Conservation (phyloP, 2,797 vertebrate species). For the Pyrocephalus nanus region DNA sequence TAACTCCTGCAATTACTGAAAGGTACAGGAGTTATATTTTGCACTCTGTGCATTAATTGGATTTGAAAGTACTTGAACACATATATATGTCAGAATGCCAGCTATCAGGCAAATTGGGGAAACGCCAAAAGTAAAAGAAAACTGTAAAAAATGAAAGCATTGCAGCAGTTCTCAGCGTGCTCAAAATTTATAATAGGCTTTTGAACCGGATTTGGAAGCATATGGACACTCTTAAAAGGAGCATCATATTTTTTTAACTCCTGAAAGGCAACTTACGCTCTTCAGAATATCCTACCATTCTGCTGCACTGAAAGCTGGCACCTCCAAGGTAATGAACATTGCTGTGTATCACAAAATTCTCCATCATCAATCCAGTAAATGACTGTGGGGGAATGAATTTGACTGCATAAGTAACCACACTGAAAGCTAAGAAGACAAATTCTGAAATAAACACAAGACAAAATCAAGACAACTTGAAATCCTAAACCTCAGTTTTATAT, state of each 20-base stretch:
- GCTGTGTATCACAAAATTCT: background rate
- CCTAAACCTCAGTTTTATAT: background rate
- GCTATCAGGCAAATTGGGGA: background rate
- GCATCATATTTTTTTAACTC: background rate
- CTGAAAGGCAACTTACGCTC: background rate
- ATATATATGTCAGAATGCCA: background rate
- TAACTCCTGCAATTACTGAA: background rate
- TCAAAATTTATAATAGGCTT: background rate
- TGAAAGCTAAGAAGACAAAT: background rate
- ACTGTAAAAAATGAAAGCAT: background rate
- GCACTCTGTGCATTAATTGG: conserved; percentile 18
- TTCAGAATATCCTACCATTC: background rate
- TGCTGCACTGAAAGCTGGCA: background rate
- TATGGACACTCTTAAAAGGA: background rate
- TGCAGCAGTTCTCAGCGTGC: background rate
- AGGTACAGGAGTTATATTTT: background rate
- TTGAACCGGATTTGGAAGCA: background rate
- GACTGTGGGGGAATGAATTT: background rate
- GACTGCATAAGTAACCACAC: background rate
- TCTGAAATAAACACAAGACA: background rate
- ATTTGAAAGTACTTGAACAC: conserved; percentile 17
- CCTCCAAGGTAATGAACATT: background rate
- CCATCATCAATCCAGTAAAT: background rate
- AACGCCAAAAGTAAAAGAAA: background rate
- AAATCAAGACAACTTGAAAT: background rate